phyloP scores from a whole-genome alignment of 2,888 invertebrate genomes.

The Melieria crassipennis region DNA sequence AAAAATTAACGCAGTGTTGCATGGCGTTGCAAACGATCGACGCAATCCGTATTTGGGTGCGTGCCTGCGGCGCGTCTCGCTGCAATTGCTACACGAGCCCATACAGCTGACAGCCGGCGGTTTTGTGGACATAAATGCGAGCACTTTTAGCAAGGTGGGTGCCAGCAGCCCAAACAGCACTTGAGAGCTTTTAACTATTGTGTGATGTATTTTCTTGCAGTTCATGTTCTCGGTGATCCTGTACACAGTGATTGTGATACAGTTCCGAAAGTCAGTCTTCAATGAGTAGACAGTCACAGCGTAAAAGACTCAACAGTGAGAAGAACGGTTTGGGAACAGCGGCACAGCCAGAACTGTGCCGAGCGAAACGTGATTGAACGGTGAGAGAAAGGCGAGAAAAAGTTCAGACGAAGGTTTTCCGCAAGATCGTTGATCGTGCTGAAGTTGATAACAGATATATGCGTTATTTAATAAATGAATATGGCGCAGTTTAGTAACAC shows the following conservation, averaged over 20 bases:
- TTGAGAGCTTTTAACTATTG: neutral
- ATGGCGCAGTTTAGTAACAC: no score
- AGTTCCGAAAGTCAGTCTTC: slow-evolving; percentile 51
- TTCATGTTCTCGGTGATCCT: slow-evolving; percentile 50
- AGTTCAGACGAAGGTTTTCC: no score
- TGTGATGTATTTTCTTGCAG: slow-evolving; percentile 40
- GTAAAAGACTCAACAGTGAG: no score
- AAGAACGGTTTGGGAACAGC: no score
- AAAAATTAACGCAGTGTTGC: slow-evolving; percentile 40
- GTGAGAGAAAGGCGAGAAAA: no score
- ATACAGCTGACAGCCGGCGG: slow-evolving; percentile 52
- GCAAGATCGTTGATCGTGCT: no score
- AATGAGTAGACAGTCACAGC: neutral
- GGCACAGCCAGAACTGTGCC: no score
- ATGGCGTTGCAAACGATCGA: slow-evolving; percentile 41
- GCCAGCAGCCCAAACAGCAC: neutral
- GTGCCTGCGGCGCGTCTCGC: slow-evolving; percentile 43
- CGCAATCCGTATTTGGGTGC: slow-evolving; percentile 43
- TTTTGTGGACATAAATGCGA: slow-evolving; percentile 48
- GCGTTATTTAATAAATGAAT: no score
- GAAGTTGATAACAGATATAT: no score
- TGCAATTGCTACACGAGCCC: slow-evolving; percentile 51
- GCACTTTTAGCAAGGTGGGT: slow-evolving; percentile 51
- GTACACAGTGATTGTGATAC: slow-evolving; percentile 56
- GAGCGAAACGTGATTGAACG: no score